Percentiles rank a stretch among this genome's conserved stretches.
phyloP scores from a whole-genome alignment of 2,888 invertebrate species.

The Lycocerus yunnanus region DNA sequence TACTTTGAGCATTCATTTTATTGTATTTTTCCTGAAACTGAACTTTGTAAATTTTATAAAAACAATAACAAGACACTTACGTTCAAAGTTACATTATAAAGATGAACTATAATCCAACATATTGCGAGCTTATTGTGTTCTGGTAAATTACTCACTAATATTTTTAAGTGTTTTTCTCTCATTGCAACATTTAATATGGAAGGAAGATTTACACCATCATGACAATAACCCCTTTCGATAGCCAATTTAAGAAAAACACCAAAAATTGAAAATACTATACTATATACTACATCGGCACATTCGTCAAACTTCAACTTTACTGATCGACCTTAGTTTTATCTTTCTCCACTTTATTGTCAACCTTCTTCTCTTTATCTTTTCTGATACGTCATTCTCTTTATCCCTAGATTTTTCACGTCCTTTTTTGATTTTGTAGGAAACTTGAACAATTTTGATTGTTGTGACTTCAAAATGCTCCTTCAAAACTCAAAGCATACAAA shows the following conservation, averaged over 20 bases:
- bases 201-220: conserved; percentile 90
- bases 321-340: conserved; percentile 71
- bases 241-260: conserved; percentile 88
- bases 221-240: conserved; percentile 86
- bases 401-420: conserved; percentile 85
- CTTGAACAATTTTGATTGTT: conserved; percentile 88
- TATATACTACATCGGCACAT: conserved; percentile 72
- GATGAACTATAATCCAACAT: conserved; percentile 84
- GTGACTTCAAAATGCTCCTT: conserved; percentile 82
- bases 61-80: conserved; percentile 57
- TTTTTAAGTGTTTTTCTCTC: conserved; percentile 69
- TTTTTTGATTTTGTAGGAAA: conserved; percentile 79
- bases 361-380: conserved; percentile 68
- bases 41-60: conserved; percentile 27
- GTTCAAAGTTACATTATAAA: conserved; percentile 77
- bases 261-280: conserved; percentile 86
- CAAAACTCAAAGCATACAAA: conserved; percentile 39
- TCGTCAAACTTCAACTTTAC: conserved; percentile 75
- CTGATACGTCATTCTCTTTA: conserved; percentile 70
- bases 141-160: conserved; percentile 76
- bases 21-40: conserved; percentile 72
- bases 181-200: conserved; percentile 72
- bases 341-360: conserved; percentile 65
- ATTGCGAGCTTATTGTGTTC: conserved; percentile 74
- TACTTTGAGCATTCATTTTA: conserved; percentile 83